These are phyloP conservation scores for Phyto melanocephala DNA, from an alignment of 2,888 invertebrate species.

Conservation along the genomic window DNA sequence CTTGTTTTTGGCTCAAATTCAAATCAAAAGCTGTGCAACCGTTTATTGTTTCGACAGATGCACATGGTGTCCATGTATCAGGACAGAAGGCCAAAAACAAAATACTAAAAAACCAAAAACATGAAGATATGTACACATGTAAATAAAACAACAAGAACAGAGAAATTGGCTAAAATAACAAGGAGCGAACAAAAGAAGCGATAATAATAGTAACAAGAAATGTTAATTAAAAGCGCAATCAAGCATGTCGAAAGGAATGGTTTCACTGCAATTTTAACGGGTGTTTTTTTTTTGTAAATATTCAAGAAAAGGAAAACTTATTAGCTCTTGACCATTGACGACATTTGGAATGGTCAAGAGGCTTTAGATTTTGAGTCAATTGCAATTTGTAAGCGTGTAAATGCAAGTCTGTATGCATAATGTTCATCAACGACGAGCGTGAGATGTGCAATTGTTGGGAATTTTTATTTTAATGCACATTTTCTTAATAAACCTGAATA, in stretches of 20 bases:
- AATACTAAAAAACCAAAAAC: neutral
- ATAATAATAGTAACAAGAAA: slow-evolving; percentile 38
- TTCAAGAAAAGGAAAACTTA: too few species aligned
- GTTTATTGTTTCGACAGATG: slow-evolving; percentile 12
- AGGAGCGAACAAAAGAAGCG: slow-evolving; percentile 9
- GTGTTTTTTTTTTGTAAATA: neutral
- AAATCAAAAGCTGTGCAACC: neutral
- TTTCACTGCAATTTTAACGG: neutral
- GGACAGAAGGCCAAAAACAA: neutral
- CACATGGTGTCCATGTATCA: neutral
- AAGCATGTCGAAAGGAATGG: slow-evolving; percentile 8
- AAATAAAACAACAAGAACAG: slow-evolving; percentile 21
- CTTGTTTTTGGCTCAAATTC: neutral
- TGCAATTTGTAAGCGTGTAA: too few species aligned
- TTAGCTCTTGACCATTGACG: too few species aligned
- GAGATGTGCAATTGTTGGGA: too few species aligned
- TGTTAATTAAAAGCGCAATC: slow-evolving; percentile 52
- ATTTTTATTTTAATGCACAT: too few species aligned
- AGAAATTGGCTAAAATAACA: slow-evolving; percentile 34
- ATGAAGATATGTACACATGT: too few species aligned
- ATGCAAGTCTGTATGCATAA: too few species aligned
- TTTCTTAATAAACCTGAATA: too few species aligned
- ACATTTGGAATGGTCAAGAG: too few species aligned
- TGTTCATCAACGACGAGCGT: too few species aligned
- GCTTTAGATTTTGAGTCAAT: too few species aligned